Evolutionary conservation across 2,113 vertebrate species (phyloP).

Genomic region (Forbesichthys agassizii): DNA sequence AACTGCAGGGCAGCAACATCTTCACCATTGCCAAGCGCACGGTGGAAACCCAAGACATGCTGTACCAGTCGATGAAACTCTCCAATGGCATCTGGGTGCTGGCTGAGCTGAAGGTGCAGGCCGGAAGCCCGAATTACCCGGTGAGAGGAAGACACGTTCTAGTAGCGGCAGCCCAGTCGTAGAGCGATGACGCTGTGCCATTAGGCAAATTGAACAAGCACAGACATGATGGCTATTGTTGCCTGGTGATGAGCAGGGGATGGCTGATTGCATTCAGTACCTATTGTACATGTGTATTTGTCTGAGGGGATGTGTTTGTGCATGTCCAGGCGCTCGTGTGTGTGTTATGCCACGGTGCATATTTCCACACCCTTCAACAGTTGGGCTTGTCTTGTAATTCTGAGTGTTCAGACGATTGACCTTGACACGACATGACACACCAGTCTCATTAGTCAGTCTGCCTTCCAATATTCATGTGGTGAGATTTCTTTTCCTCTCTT

Average conservation of each 20-base stretch:
- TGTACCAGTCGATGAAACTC: slow-evolving; percentile 97
- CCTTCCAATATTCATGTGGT: slow-evolving; percentile 40
- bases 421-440: slow-evolving; percentile 34
- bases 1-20: slow-evolving; percentile 92
- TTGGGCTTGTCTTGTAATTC: slow-evolving; percentile 42
- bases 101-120: slow-evolving; percentile 89
- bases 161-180: neutral
- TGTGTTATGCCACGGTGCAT: neutral
- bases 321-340: neutral
- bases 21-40: slow-evolving; percentile 96
- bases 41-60: slow-evolving; percentile 95
- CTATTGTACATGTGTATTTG: neutral
- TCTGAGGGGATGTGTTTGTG: neutral
- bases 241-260: slow-evolving; percentile 11
- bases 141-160: slow-evolving; percentile 65
- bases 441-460: slow-evolving; percentile 38
- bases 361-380: slow-evolving; percentile 15
- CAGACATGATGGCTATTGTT: slow-evolving; percentile 23
- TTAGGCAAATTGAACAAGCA: slow-evolving; percentile 18
- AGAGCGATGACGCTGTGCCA: slow-evolving; percentile 2
- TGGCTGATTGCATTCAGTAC: slow-evolving; percentile 8
- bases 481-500: slow-evolving; percentile 25
- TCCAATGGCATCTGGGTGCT: slow-evolving; percentile 95
- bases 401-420: slow-evolving; percentile 35
- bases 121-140: slow-evolving; percentile 84